Base-by-base conservation (phyloP, 2,888 invertebrate species). In the Tetragonisca angustula region DNA sequence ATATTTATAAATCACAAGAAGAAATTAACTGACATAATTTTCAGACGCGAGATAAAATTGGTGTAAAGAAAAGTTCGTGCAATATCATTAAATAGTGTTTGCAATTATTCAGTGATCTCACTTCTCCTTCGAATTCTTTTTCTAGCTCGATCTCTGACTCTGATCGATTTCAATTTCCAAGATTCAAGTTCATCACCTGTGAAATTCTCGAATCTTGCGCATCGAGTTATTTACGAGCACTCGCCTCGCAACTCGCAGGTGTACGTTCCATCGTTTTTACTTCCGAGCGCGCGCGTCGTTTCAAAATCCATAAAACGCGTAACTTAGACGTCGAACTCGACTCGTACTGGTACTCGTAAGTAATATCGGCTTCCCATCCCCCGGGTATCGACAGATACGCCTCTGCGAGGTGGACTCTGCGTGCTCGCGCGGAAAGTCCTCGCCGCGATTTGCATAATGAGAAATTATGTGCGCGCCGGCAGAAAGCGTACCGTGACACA, bases 361-460 rank as follows among this genome's bases (percentile, higher is more conserved):
- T 43, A 43, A 43, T 43, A 43, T 43, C 43, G 43, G 11, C 1
- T 0, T 43, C 43, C 9, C 43, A 43, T 43, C 43, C 43, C 43
- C 43, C 43, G 69, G n/a, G 64, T 79, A 84, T 71, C 81, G 81
- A 74, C 74, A 69, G 76, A 84, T 84, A 74, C 36, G 36, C 70
- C 54, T 24, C 32, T 61, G 19, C 62, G 19, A 43, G 61, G 54
- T 13, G 27, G 36, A 27, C 61, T 43, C 61, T 43, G 43, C 49
- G 67, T 36, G 67, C 32, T 74, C 75, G 75, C 79, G 69, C 76
- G 86, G 77, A 83, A 83, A 69, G 76, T 84, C 83, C 81, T 32
- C 74, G 68, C 59, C 73, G 74, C 50, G 78, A 91, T 91, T 91
- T 90, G 89, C 91, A 91, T 91, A 91, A 91, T 91, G 90, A 91